Percentiles rank a stretch among this genome's conserved stretches.
phyloP scores from a whole-genome alignment of 2,113 vertebrate species.

The Melanocharis versteri region DNA sequence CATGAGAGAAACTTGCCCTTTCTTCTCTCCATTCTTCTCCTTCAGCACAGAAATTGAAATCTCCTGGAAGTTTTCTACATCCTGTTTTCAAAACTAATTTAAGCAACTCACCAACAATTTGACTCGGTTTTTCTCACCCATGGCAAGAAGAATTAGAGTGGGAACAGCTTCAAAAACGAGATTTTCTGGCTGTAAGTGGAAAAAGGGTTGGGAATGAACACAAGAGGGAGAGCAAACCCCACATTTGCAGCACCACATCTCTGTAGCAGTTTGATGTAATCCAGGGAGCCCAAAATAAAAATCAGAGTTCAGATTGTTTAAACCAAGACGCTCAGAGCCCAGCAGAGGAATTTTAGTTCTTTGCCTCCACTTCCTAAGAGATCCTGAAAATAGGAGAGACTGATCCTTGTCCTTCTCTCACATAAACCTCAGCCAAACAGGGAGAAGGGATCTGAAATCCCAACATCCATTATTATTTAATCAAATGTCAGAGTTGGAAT shows the following conservation, averaged over 20 bases:
- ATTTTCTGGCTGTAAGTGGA: neutral
- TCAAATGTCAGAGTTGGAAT: neutral
- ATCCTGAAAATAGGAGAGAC: neutral
- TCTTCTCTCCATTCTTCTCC: neutral
- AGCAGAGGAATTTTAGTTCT: neutral
- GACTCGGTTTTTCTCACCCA: neutral
- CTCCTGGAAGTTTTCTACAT: neutral
- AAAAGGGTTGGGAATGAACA: neutral
- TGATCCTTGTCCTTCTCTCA: neutral
- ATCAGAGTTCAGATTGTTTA: neutral
- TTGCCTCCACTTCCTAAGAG: neutral
- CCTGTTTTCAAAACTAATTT: neutral
- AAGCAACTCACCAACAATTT: neutral
- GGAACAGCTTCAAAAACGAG: neutral
- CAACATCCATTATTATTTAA: neutral
- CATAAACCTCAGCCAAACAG: neutral
- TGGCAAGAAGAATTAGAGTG: neutral
- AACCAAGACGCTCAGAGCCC: neutral
- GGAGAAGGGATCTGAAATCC: neutral
- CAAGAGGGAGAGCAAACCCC: conserved; percentile 58
- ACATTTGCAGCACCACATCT: neutral
- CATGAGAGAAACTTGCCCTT: neutral
- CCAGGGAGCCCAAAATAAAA: neutral
- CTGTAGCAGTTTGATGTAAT: neutral
- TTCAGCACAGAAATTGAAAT: neutral